Evolutionary conservation across 2,888 invertebrate species (phyloP), one percentile per base, ranked within the genome.

Genomic region (Volucella zonaria): DNA sequence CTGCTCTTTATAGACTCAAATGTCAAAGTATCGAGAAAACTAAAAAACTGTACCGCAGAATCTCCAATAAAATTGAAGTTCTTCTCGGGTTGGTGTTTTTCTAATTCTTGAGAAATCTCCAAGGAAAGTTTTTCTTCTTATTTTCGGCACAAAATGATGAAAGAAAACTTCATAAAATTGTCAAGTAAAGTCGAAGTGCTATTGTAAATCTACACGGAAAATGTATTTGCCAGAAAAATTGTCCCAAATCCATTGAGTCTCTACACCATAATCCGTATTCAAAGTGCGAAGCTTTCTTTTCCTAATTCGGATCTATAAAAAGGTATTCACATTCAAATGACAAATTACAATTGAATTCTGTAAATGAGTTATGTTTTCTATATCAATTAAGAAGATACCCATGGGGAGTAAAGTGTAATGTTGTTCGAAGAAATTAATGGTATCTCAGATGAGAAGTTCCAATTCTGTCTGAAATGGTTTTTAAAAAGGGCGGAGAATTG

Each of bases 81-180:
- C 31, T 1, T 6, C n/a, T 6, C 3, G 54, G 0, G 31, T 31
- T 12, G 9, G 4, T 8, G 49, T 31, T 8, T 1, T 2, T 9
- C 14, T 18, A 23, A 14, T 58, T 14, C 23, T 0, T 59, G 12
- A 18, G 11, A 6, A 31, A 31, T 31, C 31, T 59, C 9, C 8
- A 42, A 11, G 3, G 14, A 11, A 11, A 3, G 18, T 43, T 10
- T 59, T 59, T 23, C 9, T 18, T 18, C 12, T 43, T 2, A 18
- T 59, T 59, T 43, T 43, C 18, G 12, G 3, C 43, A n/a, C n/a
- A 10, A 56, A 68, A 31, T 68, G 12, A 14, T 45, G 14, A 38
- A 54, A 43, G 56, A 56, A 68, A 56, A 56, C 1, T 56, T 11
- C 3, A 45, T 8, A 56, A 54, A 14, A 56, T 45, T 43, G 45